Evolutionary conservation across 2,797 vertebrate species (phyloP).

Genomic region (Epinephelus awoara): DNA sequence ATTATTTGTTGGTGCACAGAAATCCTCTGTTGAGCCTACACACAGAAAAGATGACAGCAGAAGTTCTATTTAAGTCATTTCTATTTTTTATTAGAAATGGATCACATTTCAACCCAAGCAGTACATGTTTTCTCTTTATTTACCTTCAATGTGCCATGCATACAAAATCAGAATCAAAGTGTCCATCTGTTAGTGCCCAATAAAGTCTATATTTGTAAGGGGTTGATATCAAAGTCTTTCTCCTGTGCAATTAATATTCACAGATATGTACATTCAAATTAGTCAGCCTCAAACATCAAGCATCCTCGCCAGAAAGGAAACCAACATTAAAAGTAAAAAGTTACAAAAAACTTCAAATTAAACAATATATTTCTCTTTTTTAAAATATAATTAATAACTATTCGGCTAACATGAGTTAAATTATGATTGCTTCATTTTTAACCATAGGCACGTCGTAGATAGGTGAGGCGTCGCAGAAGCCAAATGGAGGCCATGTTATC

Average conservation of each 20-base stretch:
- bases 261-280: conserved; percentile 88
- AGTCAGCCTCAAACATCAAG: conserved; percentile 81
- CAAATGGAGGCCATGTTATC: conserved; percentile 66
- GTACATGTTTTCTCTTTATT: conserved; percentile 33
- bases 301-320: conserved; percentile 70
- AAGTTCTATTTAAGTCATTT: conserved; percentile 55
- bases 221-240: conserved; percentile 82
- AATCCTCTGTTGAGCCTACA: conserved; percentile 13
- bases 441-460: conserved; percentile 89
- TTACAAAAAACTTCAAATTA: conserved; percentile 82
- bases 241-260: conserved; percentile 87
- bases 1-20: conserved; percentile 19
- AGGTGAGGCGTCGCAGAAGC: conserved; percentile 78
- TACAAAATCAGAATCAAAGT: conserved; percentile 85
- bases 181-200: conserved; percentile 74
- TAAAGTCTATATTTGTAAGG: conserved; percentile 76
- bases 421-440: conserved; percentile 87
- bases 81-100: conserved; percentile 87
- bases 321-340: conserved; percentile 82
- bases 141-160: conserved; percentile 80
- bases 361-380: conserved; percentile 79
- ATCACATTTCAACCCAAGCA: conserved; percentile 81
- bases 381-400: conserved; percentile 85
- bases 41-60: conserved; percentile 23
- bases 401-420: conserved; percentile 84